Conservation (phyloP, 2,888 invertebrate genomes). For the Coelogynopora nodosa region DNA sequence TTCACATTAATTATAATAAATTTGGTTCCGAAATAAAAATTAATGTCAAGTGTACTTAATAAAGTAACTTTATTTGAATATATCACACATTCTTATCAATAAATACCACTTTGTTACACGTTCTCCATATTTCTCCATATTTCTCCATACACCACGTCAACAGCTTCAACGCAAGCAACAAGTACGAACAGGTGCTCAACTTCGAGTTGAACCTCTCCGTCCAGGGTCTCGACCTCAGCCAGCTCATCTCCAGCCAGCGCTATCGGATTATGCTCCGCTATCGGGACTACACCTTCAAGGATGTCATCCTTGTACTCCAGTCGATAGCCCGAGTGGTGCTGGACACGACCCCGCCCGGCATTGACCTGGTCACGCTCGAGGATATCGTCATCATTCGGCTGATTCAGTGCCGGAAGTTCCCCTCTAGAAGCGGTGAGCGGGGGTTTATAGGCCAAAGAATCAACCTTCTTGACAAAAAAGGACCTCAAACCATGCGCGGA, state of each 20-base stretch:
- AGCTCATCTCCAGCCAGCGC: neutral
- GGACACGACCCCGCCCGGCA: neutral
- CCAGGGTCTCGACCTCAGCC: slow-evolving; percentile 7
- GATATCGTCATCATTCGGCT: neutral
- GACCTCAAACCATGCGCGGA: too few species aligned
- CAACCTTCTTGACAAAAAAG: too few species aligned
- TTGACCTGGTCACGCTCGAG: neutral
- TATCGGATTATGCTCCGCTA: neutral
- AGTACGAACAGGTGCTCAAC: neutral
- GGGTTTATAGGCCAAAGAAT: too few species aligned
- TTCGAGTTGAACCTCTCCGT: slow-evolving; percentile 5
- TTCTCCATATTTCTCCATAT: too few species aligned
- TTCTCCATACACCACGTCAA: too few species aligned
- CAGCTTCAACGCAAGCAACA: slow-evolving; percentile 20
- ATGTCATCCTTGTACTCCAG: neutral
- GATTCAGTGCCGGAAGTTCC: neutral
- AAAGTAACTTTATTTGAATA: too few species aligned
- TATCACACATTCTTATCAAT: too few species aligned
- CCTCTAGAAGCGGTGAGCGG: neutral
- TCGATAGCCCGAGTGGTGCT: neutral
- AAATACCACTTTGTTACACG: too few species aligned
- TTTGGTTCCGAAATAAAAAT: too few species aligned
- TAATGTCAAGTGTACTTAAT: too few species aligned
- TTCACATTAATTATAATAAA: too few species aligned
- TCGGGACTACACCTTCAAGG: slow-evolving; percentile 12